Base-by-base conservation (phyloP, 2,888 invertebrate species). In the Troilus luridus region DNA sequence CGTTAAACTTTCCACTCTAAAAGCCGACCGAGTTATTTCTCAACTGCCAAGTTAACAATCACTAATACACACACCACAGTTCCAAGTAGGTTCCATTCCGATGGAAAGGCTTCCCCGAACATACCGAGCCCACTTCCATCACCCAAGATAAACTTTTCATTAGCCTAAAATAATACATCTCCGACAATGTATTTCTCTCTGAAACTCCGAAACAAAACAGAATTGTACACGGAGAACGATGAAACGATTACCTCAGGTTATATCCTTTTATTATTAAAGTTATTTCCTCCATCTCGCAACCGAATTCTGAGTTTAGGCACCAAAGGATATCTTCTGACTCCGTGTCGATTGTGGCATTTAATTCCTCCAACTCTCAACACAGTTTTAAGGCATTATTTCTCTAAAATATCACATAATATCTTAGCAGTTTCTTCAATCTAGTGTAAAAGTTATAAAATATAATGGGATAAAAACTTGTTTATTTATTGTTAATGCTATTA, bases 61-160 rank as follows among this genome's bases (percentile, higher is more conserved):
- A 14, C 5, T 77, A 77, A 77, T 77, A 41, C 27, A 77, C 27
- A 77, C 72, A 77, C 27, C 41, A 77, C 27, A 41, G 14, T 41
- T 8, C 72, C 17, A 19, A 77, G 72, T 41, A 19, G 41, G 14
- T 27, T 17, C 27, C 41, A 41, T 77, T 77, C 41, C 27, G 41
- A 77, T 8, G 17, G 17, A 41, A 77, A 77, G 19, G 8, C 41
- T 41, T 41, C 10, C 72, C n/a, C 1, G 6, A 64, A n/a, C 64
- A 14, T 24, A 64, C 24, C 41, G 5, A 24, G 17, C 9, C 27
- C 41, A 41, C 41, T 41, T 77, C 19, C 27, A 41, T 17, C 72
- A 27, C 14, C 11, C 7, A 77, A 77, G 27, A 77, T 77, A 77
- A 77, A 77, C 72, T 77, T 77, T 77, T 77, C 27, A 77, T 77